Conservation (phyloP, 2,113 vertebrate genomes). For the Felis chaus region DNA sequence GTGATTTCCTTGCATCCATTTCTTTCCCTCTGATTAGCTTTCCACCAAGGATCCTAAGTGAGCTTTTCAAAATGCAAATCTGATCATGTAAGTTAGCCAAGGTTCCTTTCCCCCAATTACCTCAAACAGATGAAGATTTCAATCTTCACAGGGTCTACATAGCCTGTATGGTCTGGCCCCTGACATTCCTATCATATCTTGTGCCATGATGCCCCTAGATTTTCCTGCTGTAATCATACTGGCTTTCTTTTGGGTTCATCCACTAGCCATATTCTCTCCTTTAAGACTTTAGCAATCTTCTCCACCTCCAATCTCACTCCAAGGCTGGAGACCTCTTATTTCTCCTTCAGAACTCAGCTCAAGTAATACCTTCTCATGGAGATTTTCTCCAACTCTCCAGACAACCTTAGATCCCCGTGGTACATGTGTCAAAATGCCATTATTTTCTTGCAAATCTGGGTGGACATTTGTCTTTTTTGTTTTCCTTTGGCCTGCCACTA, state of each 20-base stretch:
- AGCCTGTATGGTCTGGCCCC: not conserved
- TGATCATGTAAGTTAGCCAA: slow-evolving; percentile 6
- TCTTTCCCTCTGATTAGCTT: slow-evolving; percentile 8
- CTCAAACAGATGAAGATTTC: not conserved
- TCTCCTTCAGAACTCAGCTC: not conserved
- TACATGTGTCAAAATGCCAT: not conserved
- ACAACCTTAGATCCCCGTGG: not conserved
- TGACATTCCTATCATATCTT: not conserved
- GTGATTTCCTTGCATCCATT: not conserved
- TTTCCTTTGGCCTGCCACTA: not conserved
- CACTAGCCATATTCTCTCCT: not conserved
- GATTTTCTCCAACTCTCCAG: not conserved
- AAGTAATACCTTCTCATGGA: not conserved
- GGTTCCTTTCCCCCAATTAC: not conserved
- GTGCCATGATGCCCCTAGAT: not conserved
- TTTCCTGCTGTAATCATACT: not conserved
- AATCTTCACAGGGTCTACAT: not conserved
- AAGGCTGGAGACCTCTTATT: not conserved
- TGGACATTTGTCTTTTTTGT: not conserved
- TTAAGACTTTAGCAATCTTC: not conserved
- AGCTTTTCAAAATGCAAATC: not conserved
- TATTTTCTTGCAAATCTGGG: not conserved
- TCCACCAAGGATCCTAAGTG: not conserved
- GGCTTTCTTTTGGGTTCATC: not conserved
- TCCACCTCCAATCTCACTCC: not conserved